Base-by-base conservation (phyloP, 2,113 vertebrate species). In the Pampusana beccarii region DNA sequence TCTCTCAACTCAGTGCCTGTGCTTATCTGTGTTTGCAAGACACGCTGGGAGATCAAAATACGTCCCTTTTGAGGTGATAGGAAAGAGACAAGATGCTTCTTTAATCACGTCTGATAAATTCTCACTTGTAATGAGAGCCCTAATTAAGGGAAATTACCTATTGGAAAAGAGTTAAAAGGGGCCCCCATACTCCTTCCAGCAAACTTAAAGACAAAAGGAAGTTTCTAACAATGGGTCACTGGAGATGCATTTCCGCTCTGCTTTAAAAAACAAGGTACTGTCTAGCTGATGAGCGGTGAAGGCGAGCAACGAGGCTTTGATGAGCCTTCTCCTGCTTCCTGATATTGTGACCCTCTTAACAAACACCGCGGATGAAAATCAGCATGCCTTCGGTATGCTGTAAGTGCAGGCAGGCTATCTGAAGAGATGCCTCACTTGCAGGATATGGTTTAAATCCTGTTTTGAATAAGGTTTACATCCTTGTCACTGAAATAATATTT, bases 401-500 rank as follows among this genome's bases (percentile, higher is more conserved):
- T 97, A 97, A 98, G 97, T 92, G 95, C 96, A 98, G 97, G 98
- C 97, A 96, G 92, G 96, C 93, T 98, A 97, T 98, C 97, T 97
- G 96, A 97, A 97, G 97, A 98, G 98, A 98, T 98, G 97, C 98
- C 98, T 98, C 98, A 87, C 98, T 98, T 44, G 98, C 99, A 99
- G 99, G 99, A 99, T 99, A 99, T 98, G 98, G 97, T 98, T 98
- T 97, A 98, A 97, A 98, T 99, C 99, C 99, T 99, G 99, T 99
- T 99, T 99, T 99, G 99, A 99, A 99, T 99, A 99, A 98, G 96
- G 98, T 98, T 99, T 98, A 99, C 98, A 99, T 99, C 99, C 98
- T 99, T 98, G 97, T 98, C 98, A 98, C 98, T 98, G 98, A 98
- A 98, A 98, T 98, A 98, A 99, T 99, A 99, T 99, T 99, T 99